Evolutionary conservation across 2,113 vertebrate genomes (phyloP), one percentile per base, ranked within the genome.

Genomic region (Harpagus bidentatus): DNA sequence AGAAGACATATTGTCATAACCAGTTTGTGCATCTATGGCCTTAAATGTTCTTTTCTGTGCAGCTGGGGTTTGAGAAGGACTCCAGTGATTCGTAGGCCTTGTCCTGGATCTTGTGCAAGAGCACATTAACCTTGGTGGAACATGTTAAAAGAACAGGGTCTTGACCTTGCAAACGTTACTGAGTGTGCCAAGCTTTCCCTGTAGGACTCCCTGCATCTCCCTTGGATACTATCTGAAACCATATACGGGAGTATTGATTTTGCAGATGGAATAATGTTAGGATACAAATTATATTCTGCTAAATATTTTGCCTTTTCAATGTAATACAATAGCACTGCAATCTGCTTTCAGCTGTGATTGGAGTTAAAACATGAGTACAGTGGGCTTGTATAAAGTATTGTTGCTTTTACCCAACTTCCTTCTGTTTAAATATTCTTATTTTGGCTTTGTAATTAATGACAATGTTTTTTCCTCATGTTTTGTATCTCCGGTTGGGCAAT

Each of bases 231-330:
- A 23, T 31, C 58, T 40, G 23, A 50, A 87, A n/a, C 45, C 58
- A 11, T 32, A 23, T 25, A 17, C 1, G 1, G n/a, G 34, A 80
- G 31, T 80, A 45, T 40, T 91, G 82, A 86, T 53, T 93, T 63
- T 97, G 65, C 45, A 84, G 43, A 28, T 17, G 66, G 43, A 56
- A 47, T 45, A 55, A 52, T 67, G 26, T 32, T 86, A 72, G 88
- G 42, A 80, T 93, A 81, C 59, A 67, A 86, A 42, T 77, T 16
- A 31, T 74, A 38, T 40, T 71, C 61, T 92, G 28, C 65, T 91
- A 86, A 95, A 88, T 90, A 89, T 79, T 95, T 94, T n/a, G 10
- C 50, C 76, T 97, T 93, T 91, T 86, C 50, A 69, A 22, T n/a
- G 21, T 56, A 23, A 82, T 69, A 81, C 29, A 90, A 83, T 95